A percentile compares a stretch with the other conserved stretches of the same genome.
These are phyloP conservation scores for Barbus barbus DNA, from an alignment of 2,113 vertebrate species.

Conservation along the genomic window DNA sequence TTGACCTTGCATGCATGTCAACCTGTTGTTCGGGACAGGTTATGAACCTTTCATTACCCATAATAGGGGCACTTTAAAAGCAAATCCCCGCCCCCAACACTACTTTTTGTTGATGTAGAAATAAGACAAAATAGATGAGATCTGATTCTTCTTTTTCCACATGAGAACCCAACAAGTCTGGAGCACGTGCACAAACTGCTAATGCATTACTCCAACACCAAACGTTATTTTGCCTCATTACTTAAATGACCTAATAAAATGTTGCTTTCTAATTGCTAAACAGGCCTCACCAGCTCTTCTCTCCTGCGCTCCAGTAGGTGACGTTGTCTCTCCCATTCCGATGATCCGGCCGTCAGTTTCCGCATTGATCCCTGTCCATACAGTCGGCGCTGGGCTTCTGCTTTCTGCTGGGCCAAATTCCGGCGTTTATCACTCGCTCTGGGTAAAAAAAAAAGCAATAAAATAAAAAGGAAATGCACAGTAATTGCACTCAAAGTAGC, in stretches of 20 bases:
- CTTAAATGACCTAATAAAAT: background rate
- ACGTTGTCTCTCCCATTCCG: conserved; percentile 95
- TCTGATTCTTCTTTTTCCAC: background rate
- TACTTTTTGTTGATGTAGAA: too few relatives aligned
- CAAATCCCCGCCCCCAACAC: too few relatives aligned
- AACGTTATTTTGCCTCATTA: background rate
- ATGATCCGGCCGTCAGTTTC: conserved; percentile 86
- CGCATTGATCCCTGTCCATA: conserved; percentile 92
- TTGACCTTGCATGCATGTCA: too few relatives aligned
- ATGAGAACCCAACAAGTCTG: background rate
- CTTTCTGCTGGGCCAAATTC: conserved; percentile 96
- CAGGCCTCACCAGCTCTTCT: conserved; percentile 87
- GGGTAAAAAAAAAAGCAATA: conserved; percentile 24
- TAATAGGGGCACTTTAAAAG: too few relatives aligned
- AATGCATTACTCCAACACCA: background rate
- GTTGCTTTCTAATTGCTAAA: background rate
- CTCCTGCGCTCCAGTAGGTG: conserved; percentile 88
- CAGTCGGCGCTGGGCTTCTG: conserved; percentile 91
- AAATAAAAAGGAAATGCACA: conserved; percentile 5
- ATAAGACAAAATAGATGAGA: too few relatives aligned
- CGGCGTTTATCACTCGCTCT: conserved; percentile 96
- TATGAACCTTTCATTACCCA: too few relatives aligned
- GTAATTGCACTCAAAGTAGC: conserved; percentile 4
- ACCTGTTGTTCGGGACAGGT: too few relatives aligned
- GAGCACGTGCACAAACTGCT: too few relatives aligned